A percentile compares a stretch with the other conserved stretches of the same genome.
Evolutionary conservation across 2,888 invertebrate species (phyloP).

Genomic region (Psylliodes chrysocephalus): DNA sequence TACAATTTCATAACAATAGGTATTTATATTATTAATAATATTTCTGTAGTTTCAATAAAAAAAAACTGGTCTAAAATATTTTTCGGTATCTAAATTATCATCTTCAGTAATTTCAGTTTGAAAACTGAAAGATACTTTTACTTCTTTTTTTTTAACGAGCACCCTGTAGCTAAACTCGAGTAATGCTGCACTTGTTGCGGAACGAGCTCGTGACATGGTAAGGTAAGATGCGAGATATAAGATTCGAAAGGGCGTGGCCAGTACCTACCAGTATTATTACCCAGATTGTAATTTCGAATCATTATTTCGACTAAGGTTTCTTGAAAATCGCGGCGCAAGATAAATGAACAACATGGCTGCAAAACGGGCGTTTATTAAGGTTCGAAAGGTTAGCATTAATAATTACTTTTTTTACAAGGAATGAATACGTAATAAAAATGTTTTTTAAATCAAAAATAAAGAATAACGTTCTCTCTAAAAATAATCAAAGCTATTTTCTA

Average conservation of each 20-base stretch:
- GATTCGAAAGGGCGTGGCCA: conserved; percentile 53
- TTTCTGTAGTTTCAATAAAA: too few species aligned
- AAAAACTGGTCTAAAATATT: too few species aligned
- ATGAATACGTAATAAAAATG: too few species aligned
- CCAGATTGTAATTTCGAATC: conserved; percentile 59
- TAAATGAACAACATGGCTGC: conserved; percentile 29
- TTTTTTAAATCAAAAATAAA: too few species aligned
- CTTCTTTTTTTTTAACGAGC: neutral
- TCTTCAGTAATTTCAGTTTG: too few species aligned
- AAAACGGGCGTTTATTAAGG: conserved; percentile 16
- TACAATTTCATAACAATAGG: too few species aligned
- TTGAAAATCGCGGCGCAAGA: conserved; percentile 55
- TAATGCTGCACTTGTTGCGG: neutral
- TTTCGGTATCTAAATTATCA: too few species aligned
- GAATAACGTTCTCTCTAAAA: too few species aligned
- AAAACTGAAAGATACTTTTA: too few species aligned
- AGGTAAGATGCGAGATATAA: conserved; percentile 34
- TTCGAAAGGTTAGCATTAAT: neutral
- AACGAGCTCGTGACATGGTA: conserved; percentile 44
- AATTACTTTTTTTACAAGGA: too few species aligned
- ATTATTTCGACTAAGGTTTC: conserved; percentile 58
- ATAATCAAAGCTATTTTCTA: too few species aligned
- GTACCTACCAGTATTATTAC: conserved; percentile 56
- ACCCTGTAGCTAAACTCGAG: neutral
- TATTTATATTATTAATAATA: too few species aligned